Percentiles rank a stretch among this genome's conserved stretches.
phyloP scores from a whole-genome alignment of 2,888 invertebrate species.

The Micoletzkya japonica region DNA sequence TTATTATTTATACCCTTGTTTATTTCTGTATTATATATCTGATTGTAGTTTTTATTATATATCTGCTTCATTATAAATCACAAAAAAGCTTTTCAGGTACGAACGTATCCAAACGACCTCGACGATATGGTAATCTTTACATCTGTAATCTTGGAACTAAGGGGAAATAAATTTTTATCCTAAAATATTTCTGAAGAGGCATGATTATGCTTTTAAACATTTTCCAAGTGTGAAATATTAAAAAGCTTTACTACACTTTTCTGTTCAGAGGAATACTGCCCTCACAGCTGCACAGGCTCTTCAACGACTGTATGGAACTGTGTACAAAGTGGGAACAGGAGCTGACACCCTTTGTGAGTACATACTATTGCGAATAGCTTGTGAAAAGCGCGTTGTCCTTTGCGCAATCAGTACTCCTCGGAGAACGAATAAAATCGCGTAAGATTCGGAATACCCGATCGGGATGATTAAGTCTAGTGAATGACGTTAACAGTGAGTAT shows the following conservation, averaged over 20 bases:
- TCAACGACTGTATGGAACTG: slow-evolving; percentile 57
- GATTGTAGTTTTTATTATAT: not conserved
- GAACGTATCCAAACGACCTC: slow-evolving; percentile 59
- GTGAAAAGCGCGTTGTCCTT: no score
- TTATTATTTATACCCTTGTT: not conserved
- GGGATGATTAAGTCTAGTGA: no score
- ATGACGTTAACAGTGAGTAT: no score
- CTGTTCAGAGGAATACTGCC: slow-evolving; percentile 56
- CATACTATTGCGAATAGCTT: no score
- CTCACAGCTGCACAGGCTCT: slow-evolving; percentile 56
- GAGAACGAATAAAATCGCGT: no score
- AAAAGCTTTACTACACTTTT: no score
- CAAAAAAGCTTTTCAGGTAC: slow-evolving; percentile 32
- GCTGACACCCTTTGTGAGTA: slow-evolving; percentile 60
- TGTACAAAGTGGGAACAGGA: slow-evolving; percentile 63
- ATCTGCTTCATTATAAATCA: not conserved
- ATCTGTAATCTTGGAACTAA: not conserved
- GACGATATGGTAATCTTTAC: slow-evolving; percentile 48
- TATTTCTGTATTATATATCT: not conserved
- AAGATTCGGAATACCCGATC: no score
- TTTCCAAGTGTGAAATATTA: no score
- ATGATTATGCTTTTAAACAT: no score
- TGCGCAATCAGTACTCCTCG: no score
- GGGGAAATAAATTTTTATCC: not conserved
- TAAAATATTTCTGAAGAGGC: not conserved